Evolutionary conservation across 2,113 vertebrate genomes (phyloP).

Genomic region (Microtus montanus): DNA sequence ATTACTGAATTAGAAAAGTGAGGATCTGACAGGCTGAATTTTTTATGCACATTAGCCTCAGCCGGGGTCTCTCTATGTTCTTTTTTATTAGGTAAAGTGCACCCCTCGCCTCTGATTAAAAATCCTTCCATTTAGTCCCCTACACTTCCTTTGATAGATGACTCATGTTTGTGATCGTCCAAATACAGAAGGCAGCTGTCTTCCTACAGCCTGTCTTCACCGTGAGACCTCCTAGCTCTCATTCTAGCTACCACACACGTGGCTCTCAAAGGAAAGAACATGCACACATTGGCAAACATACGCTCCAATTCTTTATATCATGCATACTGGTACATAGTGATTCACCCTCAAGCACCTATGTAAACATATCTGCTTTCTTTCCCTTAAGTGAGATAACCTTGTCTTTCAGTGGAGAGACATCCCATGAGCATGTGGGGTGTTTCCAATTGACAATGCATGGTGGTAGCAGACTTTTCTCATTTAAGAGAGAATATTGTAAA

Average conservation of each 20-base stretch:
- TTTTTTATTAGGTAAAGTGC: slow-evolving; percentile 87
- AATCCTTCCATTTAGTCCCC: slow-evolving; percentile 83
- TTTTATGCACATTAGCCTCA: slow-evolving; percentile 92
- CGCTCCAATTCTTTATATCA: not conserved
- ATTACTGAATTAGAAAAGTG: slow-evolving; percentile 94
- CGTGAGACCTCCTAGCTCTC: not conserved
- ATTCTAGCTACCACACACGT: slow-evolving; percentile 37
- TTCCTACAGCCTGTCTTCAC: slow-evolving; percentile 38
- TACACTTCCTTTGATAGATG: slow-evolving; percentile 84
- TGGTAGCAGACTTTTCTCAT: not conserved
- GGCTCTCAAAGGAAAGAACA: slow-evolving; percentile 28
- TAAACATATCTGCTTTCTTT: not conserved
- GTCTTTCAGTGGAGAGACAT: slow-evolving; percentile 13
- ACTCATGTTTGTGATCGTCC: slow-evolving; percentile 80
- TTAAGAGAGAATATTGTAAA: not conserved
- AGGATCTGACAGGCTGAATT: slow-evolving; percentile 92
- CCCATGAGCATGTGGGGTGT: not conserved
- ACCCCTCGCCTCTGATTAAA: slow-evolving; percentile 86
- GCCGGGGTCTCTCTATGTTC: slow-evolving; percentile 86
- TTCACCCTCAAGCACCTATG: not conserved
- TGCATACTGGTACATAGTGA: not conserved
- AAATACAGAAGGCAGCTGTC: slow-evolving; percentile 78
- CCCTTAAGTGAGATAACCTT: not conserved
- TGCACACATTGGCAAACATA: not conserved
- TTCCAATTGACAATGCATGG: not conserved